Percentiles rank a stretch among this genome's conserved stretches.
Conservation (phyloP, 2,113 vertebrate genomes). For the Leucoraja erinaceus region DNA sequence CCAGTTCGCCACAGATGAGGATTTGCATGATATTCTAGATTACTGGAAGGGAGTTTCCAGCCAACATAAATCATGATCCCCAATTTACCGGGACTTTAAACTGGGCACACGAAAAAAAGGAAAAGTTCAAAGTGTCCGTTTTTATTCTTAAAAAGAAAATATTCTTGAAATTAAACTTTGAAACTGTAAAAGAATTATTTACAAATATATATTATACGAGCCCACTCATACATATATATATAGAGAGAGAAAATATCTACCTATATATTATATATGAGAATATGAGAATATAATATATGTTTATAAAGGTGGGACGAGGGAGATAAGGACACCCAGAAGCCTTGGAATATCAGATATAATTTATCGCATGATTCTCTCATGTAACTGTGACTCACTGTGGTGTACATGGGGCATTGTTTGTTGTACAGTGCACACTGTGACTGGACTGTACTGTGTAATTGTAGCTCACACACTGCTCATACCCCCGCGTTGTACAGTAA, state of each 20-base stretch:
- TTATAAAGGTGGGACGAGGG: no score
- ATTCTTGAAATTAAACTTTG: conserved; percentile 7
- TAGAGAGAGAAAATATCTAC: no score
- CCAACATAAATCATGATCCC: conserved; percentile 35
- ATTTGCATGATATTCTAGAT: conserved; percentile 39
- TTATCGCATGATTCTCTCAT: conserved; percentile 35
- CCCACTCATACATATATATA: conserved; percentile 5
- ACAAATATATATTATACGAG: neutral
- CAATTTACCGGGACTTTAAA: neutral
- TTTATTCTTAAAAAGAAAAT: conserved; percentile 13
- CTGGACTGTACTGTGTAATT: conserved; percentile 33
- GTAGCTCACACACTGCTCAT: conserved; percentile 34
- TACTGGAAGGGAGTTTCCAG: conserved; percentile 39
- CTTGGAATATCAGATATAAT: conserved; percentile 35
- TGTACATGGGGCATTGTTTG: conserved; percentile 31
- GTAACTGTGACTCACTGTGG: conserved; percentile 35
- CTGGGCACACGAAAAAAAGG: neutral
- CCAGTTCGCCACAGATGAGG: conserved; percentile 36
- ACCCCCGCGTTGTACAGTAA: conserved; percentile 30
- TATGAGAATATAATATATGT: conserved; percentile 41
- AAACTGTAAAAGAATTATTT: conserved; percentile 14
- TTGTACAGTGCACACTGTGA: conserved; percentile 31
- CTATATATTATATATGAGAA: conserved; percentile 39
- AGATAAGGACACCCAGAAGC: conserved; percentile 48
- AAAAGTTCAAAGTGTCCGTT: neutral